Evolutionary conservation across 2,797 vertebrate species (phyloP).

Genomic region (Phalloptychus januarius): DNA sequence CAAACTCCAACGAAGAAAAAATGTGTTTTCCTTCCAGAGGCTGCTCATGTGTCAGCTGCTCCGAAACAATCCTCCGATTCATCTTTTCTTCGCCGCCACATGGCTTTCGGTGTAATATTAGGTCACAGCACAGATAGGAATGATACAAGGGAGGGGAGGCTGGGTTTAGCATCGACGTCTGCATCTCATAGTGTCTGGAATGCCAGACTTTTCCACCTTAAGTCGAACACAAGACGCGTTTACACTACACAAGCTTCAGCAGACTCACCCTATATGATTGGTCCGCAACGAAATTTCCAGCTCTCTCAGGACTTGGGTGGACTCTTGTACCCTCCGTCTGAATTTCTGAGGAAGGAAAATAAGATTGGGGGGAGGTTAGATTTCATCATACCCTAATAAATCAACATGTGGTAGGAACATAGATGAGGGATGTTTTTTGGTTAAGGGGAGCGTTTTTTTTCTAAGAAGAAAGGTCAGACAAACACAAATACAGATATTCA

Average conservation of each 20-base stretch:
- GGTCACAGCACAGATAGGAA: conserved; percentile 37
- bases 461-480: conserved; percentile 45
- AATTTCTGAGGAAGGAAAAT: conserved; percentile 87
- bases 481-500: conserved; percentile 33
- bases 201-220: conserved; percentile 62
- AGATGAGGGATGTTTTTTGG: conserved; percentile 45
- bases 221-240: conserved; percentile 50
- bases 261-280: conserved; percentile 97
- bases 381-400: conserved; percentile 59
- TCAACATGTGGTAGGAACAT: conserved; percentile 44
- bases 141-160: conserved; percentile 30
- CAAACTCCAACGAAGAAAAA: conserved; percentile 28
- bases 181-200: conserved; percentile 67
- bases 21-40: conserved; percentile 38
- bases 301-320: conserved; percentile 97
- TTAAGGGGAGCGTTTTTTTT: conserved; percentile 19
- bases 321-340: conserved; percentile 97
- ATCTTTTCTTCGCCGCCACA: conserved; percentile 54
- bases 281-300: conserved; percentile 99
- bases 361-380: conserved; percentile 47
- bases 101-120: conserved; percentile 63
- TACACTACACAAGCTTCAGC: conserved; percentile 29
- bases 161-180: conserved; percentile 55
- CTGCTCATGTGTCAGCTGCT: conserved; percentile 48
- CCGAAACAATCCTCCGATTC: conserved; percentile 63